Evolutionary conservation across 2,797 vertebrate genomes (phyloP).

Genomic region (Epinephelus awoara): DNA sequence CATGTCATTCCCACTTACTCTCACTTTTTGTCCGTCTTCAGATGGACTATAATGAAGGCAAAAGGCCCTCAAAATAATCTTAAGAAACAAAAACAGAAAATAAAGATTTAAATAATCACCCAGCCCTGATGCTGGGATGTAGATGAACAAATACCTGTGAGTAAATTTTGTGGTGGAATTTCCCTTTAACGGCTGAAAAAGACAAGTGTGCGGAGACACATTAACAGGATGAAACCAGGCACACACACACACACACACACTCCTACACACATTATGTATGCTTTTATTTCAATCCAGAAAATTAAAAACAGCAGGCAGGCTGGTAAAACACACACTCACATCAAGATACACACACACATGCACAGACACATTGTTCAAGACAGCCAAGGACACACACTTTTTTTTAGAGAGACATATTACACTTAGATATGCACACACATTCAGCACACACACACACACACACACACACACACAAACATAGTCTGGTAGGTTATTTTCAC

Average conservation of each 20-base stretch:
- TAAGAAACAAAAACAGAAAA: no score
- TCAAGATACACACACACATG: constrained; percentile 1
- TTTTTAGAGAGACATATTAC: background rate
- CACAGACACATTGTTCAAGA: background rate
- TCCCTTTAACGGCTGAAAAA: constrained; percentile 17
- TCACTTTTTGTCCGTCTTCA: no score
- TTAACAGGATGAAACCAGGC: constrained; percentile 45
- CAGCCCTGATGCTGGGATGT: no score
- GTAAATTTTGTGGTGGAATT: constrained; percentile 18
- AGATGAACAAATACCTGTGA: no score
- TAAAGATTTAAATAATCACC: no score
- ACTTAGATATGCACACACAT: background rate
- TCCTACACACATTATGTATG: constrained; percentile 26
- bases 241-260: background rate
- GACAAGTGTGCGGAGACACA: constrained; percentile 37
- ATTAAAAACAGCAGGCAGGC: constrained; percentile 38
- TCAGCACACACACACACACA: constrained; percentile 1
- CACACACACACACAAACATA: background rate
- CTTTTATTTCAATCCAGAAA: constrained; percentile 41
- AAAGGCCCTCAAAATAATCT: no score
- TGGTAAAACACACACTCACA: constrained; percentile 4
- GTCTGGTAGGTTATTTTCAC: constrained; percentile 23
- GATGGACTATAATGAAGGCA: no score
- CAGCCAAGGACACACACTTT: background rate
- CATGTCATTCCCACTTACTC: no score